phyloP scores from a whole-genome alignment of 1,140 invertebrate species.

The Yoshiicerus persimilis region DNA sequence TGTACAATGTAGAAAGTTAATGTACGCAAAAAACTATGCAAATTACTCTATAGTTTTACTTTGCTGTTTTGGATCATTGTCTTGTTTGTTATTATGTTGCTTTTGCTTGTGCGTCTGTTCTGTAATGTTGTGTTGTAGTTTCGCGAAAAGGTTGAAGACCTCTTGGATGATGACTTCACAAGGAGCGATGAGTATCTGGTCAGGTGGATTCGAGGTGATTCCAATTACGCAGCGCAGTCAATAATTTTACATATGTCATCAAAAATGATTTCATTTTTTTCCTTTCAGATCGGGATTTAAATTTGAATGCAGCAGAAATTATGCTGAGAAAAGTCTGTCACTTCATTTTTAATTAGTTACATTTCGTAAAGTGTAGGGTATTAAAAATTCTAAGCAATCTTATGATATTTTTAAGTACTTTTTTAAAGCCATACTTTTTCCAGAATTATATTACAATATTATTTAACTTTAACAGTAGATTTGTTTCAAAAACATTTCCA shows the following conservation, averaged over 20 bases:
- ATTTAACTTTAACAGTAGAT: no score
- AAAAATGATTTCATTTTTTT: not conserved
- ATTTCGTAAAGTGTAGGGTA: no score
- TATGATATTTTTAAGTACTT: no score
- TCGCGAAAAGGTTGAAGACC: not conserved
- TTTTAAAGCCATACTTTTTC: no score
- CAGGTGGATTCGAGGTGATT: constrained; percentile 1
- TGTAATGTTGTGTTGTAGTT: not conserved
- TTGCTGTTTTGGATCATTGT: not conserved
- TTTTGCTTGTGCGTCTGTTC: not conserved
- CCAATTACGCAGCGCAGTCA: not conserved
- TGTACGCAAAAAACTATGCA: no score
- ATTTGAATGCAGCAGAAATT: not conserved
- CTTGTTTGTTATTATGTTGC: not conserved
- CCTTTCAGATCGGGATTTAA: not conserved
- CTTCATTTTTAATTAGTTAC: not conserved
- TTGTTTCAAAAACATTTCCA: no score
- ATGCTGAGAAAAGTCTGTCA: not conserved
- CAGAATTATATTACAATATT: no score
- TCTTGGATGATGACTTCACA: not conserved
- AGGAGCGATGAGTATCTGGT: not conserved
- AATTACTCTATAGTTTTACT: no score
- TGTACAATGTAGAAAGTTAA: no score
- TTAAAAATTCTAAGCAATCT: no score
- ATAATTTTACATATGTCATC: not conserved